Evolutionary conservation across 2,888 invertebrate genomes (phyloP).

Genomic region (Phyto melanocephala): DNA sequence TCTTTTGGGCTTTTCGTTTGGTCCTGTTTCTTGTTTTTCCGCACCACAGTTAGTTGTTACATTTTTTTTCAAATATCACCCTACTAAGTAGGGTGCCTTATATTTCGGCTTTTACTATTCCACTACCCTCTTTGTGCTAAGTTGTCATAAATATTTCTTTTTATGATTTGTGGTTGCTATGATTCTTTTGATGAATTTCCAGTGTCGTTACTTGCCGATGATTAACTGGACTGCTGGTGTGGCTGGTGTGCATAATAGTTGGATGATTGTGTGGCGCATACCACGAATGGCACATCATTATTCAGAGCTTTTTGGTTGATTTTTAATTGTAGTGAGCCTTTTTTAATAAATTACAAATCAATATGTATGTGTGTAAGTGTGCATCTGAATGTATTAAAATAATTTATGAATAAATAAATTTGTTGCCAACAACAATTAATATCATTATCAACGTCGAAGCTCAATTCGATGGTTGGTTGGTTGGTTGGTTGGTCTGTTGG

Average conservation of each 20-base stretch:
- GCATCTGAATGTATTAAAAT: not conserved
- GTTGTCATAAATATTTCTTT: not conserved
- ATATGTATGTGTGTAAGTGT: not conserved
- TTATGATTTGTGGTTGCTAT: not conserved
- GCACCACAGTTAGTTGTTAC: no score
- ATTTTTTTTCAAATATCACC: no score
- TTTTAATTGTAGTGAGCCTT: conserved; percentile 43
- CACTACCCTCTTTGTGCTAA: not conserved
- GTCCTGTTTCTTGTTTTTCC: no score
- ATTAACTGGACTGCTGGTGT: conserved; percentile 35
- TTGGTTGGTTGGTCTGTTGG: conserved; percentile 7
- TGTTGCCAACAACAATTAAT: conserved; percentile 63
- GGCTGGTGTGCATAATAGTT: not conserved
- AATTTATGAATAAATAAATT: conserved; percentile 48
- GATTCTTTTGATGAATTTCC: conserved; percentile 16
- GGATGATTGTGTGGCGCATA: conserved; percentile 13
- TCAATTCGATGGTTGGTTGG: not conserved
- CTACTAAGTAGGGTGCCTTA: no score
- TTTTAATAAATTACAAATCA: conserved; percentile 30
- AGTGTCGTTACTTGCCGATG: not conserved
- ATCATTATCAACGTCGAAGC: conserved; percentile 53
- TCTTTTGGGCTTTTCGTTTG: no score
- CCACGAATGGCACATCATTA: conserved; percentile 20
- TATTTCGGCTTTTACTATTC: not conserved
- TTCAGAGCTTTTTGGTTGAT: conserved; percentile 36